A percentile compares a stretch with the other conserved stretches of the same genome.
These are phyloP conservation scores for Onychostoma macrolepis DNA, from an alignment of 2,113 vertebrate genomes.

Conservation along the genomic window DNA sequence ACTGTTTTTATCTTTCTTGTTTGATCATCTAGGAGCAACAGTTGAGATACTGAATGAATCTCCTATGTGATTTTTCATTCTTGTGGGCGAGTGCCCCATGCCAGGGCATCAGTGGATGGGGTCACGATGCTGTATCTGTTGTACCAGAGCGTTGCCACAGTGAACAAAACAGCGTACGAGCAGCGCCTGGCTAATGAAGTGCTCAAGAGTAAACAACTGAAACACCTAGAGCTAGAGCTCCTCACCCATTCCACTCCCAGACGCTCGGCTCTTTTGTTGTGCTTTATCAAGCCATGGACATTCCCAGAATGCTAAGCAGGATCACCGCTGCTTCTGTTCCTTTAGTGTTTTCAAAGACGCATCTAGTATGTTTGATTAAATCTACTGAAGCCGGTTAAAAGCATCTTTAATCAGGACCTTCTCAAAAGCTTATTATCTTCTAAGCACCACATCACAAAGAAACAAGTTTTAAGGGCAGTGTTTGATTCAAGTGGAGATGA, in stretches of 20 bases:
- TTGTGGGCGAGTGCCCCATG: background rate
- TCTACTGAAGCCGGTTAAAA: slow-evolving; percentile 58
- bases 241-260: slow-evolving; percentile 20
- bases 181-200: background rate
- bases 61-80: background rate
- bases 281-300: slow-evolving; percentile 44
- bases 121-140: background rate
- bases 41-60: background rate
- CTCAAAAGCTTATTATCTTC: slow-evolving; percentile 63
- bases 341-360: slow-evolving; percentile 57
- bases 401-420: slow-evolving; percentile 59
- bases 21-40: background rate
- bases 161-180: background rate
- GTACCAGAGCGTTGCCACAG: background rate
- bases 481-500: slow-evolving; percentile 12
- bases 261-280: slow-evolving; percentile 47
- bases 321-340: slow-evolving; percentile 18
- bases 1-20: background rate
- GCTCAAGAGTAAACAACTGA: slow-evolving; percentile 8
- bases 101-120: background rate
- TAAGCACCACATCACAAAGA: slow-evolving; percentile 37
- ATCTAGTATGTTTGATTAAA: slow-evolving; percentile 52
- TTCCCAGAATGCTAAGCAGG: slow-evolving; percentile 57
- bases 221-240: slow-evolving; percentile 28
- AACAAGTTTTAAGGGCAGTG: slow-evolving; percentile 7